A percentile compares a stretch with the other conserved stretches of the same genome.
Conservation (phyloP, 2,113 vertebrate species). For the Colaptes auratus region DNA sequence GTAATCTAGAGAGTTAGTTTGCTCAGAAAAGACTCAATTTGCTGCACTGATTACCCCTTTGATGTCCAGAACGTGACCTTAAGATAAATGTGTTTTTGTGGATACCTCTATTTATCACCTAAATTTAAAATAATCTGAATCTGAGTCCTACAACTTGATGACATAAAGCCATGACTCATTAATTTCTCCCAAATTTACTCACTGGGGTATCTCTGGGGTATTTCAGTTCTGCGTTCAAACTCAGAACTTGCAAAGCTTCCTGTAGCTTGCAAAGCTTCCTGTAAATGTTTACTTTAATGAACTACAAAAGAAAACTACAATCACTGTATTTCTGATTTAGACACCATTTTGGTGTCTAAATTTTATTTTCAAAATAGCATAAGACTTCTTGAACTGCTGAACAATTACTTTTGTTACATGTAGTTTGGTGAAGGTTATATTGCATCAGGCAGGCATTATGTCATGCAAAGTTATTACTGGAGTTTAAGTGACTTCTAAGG, state of each 20-base stretch:
- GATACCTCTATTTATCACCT: not conserved
- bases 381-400: not conserved
- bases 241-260: not conserved
- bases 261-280: not conserved
- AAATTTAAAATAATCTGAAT: not conserved
- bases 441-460: not conserved
- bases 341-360: not conserved
- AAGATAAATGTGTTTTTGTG: not conserved
- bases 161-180: not conserved
- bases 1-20: not conserved
- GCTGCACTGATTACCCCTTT: not conserved
- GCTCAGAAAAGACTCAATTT: not conserved
- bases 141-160: not conserved
- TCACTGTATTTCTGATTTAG: not conserved
- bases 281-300: not conserved
- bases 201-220: not conserved
- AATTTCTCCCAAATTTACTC: not conserved
- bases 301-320: not conserved
- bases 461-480: not conserved
- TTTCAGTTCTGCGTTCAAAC: not conserved
- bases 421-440: not conserved
- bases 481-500: not conserved
- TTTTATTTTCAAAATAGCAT: not conserved
- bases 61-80: not conserved
- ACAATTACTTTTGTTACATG: not conserved